phyloP scores from a whole-genome alignment of 1,140 invertebrate species.

The Lanistes nyassanus region DNA sequence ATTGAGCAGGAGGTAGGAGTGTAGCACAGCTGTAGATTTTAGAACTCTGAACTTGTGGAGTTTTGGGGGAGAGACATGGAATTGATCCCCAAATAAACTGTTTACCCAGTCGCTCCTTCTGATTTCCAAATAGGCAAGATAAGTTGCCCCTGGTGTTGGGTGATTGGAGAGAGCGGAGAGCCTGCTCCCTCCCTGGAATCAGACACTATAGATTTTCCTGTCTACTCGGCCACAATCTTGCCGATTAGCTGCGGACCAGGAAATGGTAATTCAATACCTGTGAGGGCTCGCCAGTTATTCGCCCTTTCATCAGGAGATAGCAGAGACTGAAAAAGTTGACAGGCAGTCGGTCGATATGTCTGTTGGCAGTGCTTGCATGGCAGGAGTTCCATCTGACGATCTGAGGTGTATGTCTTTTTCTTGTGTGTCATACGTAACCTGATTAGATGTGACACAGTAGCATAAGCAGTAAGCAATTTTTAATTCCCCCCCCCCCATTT shows the following conservation, averaged over 20 bases:
- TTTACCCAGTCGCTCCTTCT: too few relatives aligned
- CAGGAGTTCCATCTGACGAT: conserved; percentile 9
- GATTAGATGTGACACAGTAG: background rate
- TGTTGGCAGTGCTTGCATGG: background rate
- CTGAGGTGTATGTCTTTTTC: conserved; percentile 10
- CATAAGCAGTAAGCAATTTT: background rate
- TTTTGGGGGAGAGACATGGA: too few relatives aligned
- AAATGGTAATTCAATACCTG: conserved; percentile 25
- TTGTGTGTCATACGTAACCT: background rate
- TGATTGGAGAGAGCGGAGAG: background rate
- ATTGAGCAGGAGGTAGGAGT: too few relatives aligned
- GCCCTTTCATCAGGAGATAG: conserved; percentile 13
- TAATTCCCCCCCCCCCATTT: background rate
- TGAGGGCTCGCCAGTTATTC: conserved; percentile 16
- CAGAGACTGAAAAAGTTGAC: background rate
- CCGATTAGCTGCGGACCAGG: conserved; percentile 18
- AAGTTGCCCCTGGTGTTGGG: conserved; percentile 1
- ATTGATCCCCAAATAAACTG: too few relatives aligned
- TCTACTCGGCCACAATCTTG: conserved; percentile 26
- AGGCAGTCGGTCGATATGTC: conserved; percentile 1
- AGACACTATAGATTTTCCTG: conserved; percentile 15
- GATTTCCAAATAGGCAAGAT: background rate
- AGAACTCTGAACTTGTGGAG: too few relatives aligned
- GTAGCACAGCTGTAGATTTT: too few relatives aligned
- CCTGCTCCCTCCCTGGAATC: background rate